Percentiles rank a stretch among this genome's conserved stretches.
phyloP scores from a whole-genome alignment of 2,113 vertebrate genomes.

The Lamprotornis superbus region DNA sequence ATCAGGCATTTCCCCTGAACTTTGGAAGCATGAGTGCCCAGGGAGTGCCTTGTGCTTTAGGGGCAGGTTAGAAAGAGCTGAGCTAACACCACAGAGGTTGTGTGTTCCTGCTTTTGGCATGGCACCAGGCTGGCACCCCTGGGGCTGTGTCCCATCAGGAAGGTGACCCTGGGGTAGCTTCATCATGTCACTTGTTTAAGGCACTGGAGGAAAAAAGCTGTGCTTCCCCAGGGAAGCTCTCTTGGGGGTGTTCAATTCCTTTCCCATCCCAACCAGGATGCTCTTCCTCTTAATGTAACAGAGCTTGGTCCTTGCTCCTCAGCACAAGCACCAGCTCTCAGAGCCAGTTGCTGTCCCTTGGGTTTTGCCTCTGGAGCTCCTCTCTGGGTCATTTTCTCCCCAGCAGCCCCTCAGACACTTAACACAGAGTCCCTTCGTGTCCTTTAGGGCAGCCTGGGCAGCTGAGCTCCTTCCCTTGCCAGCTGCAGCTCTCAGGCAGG shows the following conservation, averaged over 20 bases:
- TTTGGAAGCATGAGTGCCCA: neutral
- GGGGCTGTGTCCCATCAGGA: neutral
- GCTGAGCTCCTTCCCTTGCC: neutral
- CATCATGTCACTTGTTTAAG: neutral
- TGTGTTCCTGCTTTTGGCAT: neutral
- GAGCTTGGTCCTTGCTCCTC: neutral
- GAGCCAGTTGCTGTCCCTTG: neutral
- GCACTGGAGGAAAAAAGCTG: neutral
- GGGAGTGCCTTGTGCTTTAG: neutral
- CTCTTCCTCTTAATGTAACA: neutral
- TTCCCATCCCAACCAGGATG: neutral
- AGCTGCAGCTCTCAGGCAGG: constrained; percentile 19
- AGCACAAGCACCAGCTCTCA: neutral
- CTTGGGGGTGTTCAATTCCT: neutral
- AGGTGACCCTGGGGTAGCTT: neutral
- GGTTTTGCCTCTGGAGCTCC: neutral
- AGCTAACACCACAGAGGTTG: neutral
- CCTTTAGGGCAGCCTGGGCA: neutral
- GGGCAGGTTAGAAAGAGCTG: neutral
- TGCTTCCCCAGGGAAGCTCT: neutral
- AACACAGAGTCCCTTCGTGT: neutral
- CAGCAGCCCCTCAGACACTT: neutral
- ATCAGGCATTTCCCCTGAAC: neutral
- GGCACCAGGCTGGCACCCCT: neutral
- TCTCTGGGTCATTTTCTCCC: neutral